A percentile compares a stretch with the other conserved stretches of the same genome.
Evolutionary conservation across 2,888 invertebrate species (phyloP).

Genomic region (Polyommatus icarus): DNA sequence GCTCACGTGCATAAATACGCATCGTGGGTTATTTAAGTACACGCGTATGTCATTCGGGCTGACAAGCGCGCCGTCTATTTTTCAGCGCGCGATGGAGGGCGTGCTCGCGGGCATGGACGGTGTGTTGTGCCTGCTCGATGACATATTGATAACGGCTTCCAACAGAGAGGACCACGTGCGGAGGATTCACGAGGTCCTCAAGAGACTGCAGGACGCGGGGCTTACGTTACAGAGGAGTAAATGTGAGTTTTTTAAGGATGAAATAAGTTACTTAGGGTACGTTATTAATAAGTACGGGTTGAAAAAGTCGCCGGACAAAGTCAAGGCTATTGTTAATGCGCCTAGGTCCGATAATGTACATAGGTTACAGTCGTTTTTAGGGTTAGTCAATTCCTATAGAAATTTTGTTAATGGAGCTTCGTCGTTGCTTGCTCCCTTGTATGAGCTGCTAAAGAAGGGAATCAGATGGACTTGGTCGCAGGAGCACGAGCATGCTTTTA

Average conservation of each 20-base stretch:
- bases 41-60: slow-evolving; percentile 36
- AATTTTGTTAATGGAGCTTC: slow-evolving; percentile 39
- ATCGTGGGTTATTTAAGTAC: slow-evolving; percentile 38
- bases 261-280: slow-evolving; percentile 40
- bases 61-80: slow-evolving; percentile 39
- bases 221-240: no score
- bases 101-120: background rate
- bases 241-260: slow-evolving; percentile 40
- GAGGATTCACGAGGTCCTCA: slow-evolving; percentile 37
- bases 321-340: slow-evolving; percentile 38
- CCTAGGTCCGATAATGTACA: slow-evolving; percentile 39
- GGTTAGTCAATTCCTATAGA: slow-evolving; percentile 40
- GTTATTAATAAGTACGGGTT: slow-evolving; percentile 38
- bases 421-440: slow-evolving; percentile 37
- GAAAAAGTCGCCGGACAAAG: slow-evolving; percentile 39
- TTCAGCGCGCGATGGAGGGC: slow-evolving; percentile 41
- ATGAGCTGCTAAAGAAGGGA: no score
- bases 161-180: background rate
- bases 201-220: slow-evolving; percentile 39
- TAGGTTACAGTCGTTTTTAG: slow-evolving; percentile 41
- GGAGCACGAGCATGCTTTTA: slow-evolving; percentile 24
- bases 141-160: background rate
- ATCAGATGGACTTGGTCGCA: slow-evolving; percentile 36
- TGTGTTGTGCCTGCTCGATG: background rate
- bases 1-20: slow-evolving; percentile 38